A percentile compares a stretch with the other conserved stretches of the same genome.
phyloP scores from a whole-genome alignment of 1,140 invertebrate species.

The Nilaparvata lugens region DNA sequence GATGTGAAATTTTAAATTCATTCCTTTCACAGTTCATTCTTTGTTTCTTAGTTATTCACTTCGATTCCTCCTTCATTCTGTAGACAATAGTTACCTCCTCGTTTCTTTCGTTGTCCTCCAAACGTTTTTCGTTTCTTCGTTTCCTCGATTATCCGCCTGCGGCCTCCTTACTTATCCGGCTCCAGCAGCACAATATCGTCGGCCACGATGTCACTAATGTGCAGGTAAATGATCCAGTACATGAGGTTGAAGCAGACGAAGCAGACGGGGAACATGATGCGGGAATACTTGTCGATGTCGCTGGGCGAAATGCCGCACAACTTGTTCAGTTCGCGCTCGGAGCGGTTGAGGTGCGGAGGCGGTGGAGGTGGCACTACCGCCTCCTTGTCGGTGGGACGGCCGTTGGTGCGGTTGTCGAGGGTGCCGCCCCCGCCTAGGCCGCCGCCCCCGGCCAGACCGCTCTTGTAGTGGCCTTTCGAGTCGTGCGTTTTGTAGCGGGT shows the following conservation, averaged over 20 bases:
- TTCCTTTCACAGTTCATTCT: too few relatives aligned
- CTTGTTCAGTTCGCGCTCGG: conserved; percentile 56
- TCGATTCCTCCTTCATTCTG: too few relatives aligned
- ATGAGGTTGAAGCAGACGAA: conserved; percentile 96
- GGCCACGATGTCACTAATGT: conserved; percentile 89
- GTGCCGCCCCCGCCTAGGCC: too few relatives aligned
- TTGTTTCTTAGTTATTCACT: too few relatives aligned
- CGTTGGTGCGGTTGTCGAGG: conserved; percentile 82
- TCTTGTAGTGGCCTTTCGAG: conserved; percentile 84
- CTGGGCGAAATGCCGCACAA: conserved; percentile 75
- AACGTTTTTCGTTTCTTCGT: too few relatives aligned
- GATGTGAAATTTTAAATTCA: too few relatives aligned
- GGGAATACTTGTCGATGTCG: conserved; percentile 93
- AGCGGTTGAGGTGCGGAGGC: conserved; percentile 64
- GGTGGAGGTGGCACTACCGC: conserved; percentile 48
- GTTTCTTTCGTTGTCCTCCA: too few relatives aligned
- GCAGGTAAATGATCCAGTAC: conserved; percentile 96
- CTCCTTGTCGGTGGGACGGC: conserved; percentile 54
- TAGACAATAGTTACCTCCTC: too few relatives aligned
- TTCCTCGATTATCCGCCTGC: too few relatives aligned
- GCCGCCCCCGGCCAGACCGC: too few relatives aligned
- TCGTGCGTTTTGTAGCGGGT: conserved; percentile 90
- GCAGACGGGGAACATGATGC: conserved; percentile 92
- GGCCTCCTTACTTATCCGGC: conserved; percentile 55
- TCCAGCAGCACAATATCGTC: conserved; percentile 81